These are phyloP conservation scores for Augiades crinisus DNA, from an alignment of 2,888 invertebrate species.

Conservation along the genomic window DNA sequence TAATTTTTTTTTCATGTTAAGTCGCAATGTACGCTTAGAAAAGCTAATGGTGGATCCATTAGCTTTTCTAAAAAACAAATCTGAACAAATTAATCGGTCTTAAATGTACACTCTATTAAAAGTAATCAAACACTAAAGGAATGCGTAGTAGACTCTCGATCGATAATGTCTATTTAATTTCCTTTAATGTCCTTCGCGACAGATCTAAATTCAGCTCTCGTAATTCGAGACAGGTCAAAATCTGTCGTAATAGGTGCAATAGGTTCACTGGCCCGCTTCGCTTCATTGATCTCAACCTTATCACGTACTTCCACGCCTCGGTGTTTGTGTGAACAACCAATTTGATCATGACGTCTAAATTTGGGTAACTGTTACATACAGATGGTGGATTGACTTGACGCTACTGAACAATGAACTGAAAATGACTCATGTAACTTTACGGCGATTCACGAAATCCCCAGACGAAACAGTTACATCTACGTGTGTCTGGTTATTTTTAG, in stretches of 20 bases:
- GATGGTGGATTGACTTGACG: slow-evolving; percentile 26
- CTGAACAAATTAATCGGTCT: too few relatives aligned
- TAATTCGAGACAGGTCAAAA: slow-evolving; percentile 34
- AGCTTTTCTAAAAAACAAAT: too few relatives aligned
- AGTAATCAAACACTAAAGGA: neutral
- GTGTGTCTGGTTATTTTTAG: slow-evolving; percentile 46
- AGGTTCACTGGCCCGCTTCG: slow-evolving; percentile 54
- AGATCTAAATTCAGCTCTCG: slow-evolving; percentile 27
- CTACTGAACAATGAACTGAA: slow-evolving; percentile 66
- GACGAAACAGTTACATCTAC: slow-evolving; percentile 49
- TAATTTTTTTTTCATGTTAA: too few relatives aligned
- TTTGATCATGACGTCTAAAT: slow-evolving; percentile 67
- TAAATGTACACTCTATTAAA: too few relatives aligned
- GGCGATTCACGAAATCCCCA: slow-evolving; percentile 46
- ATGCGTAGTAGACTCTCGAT: neutral
- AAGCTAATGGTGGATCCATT: too few relatives aligned
- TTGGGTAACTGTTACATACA: slow-evolving; percentile 69
- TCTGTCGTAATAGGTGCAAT: slow-evolving; percentile 34
- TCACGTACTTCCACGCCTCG: slow-evolving; percentile 52
- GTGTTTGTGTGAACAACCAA: slow-evolving; percentile 63
- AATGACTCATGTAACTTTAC: slow-evolving; percentile 63
- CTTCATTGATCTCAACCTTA: slow-evolving; percentile 56
- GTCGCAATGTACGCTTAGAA: too few relatives aligned
- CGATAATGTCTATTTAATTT: slow-evolving; percentile 18
- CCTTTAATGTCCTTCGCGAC: slow-evolving; percentile 17